Percentiles rank a stretch among this genome's conserved stretches.
phyloP scores from a whole-genome alignment of 2,113 vertebrate species.

The Plecturocebus donacophilus region DNA sequence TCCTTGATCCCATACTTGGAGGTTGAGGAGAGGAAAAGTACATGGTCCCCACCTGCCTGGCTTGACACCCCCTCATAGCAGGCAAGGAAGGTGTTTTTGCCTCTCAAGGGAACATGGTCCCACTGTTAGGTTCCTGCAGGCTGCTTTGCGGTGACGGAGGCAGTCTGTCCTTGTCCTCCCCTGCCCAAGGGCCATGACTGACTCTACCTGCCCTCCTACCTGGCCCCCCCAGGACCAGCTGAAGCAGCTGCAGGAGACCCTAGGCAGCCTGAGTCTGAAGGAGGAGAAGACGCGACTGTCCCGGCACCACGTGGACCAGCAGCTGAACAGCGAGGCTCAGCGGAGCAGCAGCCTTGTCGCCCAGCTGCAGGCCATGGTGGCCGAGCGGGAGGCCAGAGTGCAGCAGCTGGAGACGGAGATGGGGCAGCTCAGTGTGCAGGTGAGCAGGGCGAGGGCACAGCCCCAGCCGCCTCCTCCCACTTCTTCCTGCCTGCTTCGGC shows the following conservation, averaged over 20 bases:
- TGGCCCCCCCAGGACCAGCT: conserved; percentile 87
- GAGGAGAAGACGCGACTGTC: conserved; percentile 74
- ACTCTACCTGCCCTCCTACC: neutral
- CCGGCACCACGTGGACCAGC: conserved; percentile 71
- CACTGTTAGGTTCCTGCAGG: neutral
- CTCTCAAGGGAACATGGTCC: neutral
- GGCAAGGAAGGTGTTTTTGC: neutral
- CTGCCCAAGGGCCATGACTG: neutral
- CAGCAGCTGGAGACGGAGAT: conserved; percentile 86
- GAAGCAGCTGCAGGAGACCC: conserved; percentile 89
- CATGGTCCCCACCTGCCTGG: neutral
- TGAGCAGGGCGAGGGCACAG: conserved; percentile 3
- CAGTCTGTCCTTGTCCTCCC: no score
- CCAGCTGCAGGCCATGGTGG: conserved; percentile 85
- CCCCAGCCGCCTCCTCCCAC: fast-evolving
- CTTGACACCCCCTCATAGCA: fast-evolving
- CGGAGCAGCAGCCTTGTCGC: conserved; percentile 81
- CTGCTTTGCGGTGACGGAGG: neutral
- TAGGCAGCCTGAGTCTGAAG: conserved; percentile 86
- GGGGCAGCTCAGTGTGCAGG: conserved; percentile 83
- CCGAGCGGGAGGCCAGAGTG: conserved; percentile 88
- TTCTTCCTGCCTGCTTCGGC: neutral
- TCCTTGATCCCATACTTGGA: neutral
- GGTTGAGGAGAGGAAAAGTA: neutral
- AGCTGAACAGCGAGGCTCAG: conserved; percentile 80